Percentiles rank a stretch among this genome's conserved stretches.
These are phyloP conservation scores for Styela plicata DNA, from an alignment of 23 tunicate genomes.

Conservation along the genomic window DNA sequence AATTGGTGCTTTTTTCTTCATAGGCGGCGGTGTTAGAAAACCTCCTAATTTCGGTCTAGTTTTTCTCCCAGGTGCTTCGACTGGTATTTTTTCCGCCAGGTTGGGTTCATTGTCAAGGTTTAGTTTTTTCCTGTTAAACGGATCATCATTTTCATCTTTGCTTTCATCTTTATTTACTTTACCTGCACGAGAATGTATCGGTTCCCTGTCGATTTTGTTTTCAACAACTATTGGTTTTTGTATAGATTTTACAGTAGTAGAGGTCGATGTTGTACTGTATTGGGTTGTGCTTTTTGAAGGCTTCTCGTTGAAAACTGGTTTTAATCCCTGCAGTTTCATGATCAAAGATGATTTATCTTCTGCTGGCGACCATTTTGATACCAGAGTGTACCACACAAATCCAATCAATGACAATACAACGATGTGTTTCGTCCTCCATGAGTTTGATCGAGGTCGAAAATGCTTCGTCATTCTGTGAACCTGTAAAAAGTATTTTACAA, in stretches of 20 bases:
- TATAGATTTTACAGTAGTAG: not conserved
- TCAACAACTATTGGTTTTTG: not conserved
- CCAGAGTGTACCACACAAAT: conserved; percentile 8
- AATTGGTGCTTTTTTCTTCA: conserved; percentile 30
- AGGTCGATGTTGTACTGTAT: not conserved
- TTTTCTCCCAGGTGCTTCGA: conserved; percentile 1
- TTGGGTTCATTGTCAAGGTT: not conserved
- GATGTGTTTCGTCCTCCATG: conserved; percentile 11
- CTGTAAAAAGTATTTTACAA: too few relatives aligned
- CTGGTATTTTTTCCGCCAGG: not conserved
- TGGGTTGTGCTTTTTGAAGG: not conserved
- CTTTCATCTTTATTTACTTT: too few relatives aligned
- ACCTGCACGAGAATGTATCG: not conserved
- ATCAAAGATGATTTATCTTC: conserved; percentile 1
- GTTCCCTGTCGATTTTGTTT: not conserved
- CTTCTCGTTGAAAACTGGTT: not conserved
- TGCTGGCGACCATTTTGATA: not conserved
- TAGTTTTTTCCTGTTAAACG: conserved; percentile 10
- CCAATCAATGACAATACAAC: not conserved
- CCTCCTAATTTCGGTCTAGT: conserved; percentile 4
- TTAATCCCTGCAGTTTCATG: not conserved
- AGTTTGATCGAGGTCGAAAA: not conserved
- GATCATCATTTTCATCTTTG: conserved; percentile 12
- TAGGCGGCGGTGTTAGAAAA: not conserved
- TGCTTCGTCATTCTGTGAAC: conserved; percentile 19